Base-by-base conservation (phyloP, 2,113 vertebrate genomes). In the Addax nasomaculatus region DNA sequence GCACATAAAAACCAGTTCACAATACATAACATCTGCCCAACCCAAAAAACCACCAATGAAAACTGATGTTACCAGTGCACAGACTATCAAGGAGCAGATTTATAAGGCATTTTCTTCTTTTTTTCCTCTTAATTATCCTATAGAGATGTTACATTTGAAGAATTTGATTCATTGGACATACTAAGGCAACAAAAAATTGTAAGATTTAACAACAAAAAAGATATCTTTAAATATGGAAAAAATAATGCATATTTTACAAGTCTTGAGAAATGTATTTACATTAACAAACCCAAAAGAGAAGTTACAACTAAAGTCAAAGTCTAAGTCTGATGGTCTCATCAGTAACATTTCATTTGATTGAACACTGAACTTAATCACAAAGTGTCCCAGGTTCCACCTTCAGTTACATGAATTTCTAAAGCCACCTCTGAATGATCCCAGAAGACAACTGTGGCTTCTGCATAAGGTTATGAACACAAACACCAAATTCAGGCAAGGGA, bases 201-300 rank as follows among this genome's bases (percentile, higher is more conserved):
- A n/a, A 81, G 16, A 79, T 43, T 80, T 45, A 94, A 89, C 33
- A 89, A 87, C 85, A 93, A 81, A 78, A 29, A 85, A 93, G 80
- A 43, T n/a, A 86, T 88, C 43, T 29, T 93, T 89, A 83, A 49
- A 87, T n/a, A 80, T 3, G 86, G 30, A 47, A 87, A 92, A 97
- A 92, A 58, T 62, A 87, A 89, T 7, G 16, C 7, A 67, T 51
- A 93, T 47, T 88, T 86, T 87, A 2, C 45, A 90, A 96, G 78
- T 89, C 30, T 49, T 91, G 19, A 93, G 55, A 84, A 96, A 92
- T 62, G 9, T 93, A 92, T 33, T 90, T 70, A 85, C 5, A 60
- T 70, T 85, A 94, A 93, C 57, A 97, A 92, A 96, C 12, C 6
- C 76, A 89, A 93, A 86, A 91, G 8, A 91, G 55, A 88, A 51